Evolutionary conservation across 2,113 vertebrate genomes (phyloP), one percentile per base, ranked within the genome.

Genomic region (Pseudonaja textilis): DNA sequence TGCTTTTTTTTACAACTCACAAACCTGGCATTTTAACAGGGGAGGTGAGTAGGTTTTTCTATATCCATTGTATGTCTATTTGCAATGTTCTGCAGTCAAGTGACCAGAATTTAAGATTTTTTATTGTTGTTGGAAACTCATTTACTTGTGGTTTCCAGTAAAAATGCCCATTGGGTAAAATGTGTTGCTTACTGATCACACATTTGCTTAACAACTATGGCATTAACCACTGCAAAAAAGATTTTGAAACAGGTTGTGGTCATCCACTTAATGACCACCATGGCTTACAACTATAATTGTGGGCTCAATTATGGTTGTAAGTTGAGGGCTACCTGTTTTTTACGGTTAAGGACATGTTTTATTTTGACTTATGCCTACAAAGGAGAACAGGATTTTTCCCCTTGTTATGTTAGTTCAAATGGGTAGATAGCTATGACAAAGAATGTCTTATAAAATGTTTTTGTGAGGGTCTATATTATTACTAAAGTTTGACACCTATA

Each of bases 341-440:
- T 42, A 69, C 93, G 0, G 0, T 0, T 93, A 95, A 93, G 55
- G 87, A 11, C 52, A 92, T 22, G 93, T 20, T 89, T 61, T 45
- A 45, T 25, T 69, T 3, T 91, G 89, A 94, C 55, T 81, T 95
- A 91, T 91, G 93, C 10, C 59, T 91, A 92, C 95, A 96, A 95
- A 39, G 91, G 1, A 64, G 47, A 50, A 50, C 8, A 50, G 7
- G 7, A 50, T 59, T 93, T 92, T 89, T 89, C 93, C 93, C 52
- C 90, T 94, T 0, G 8, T 3, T 39, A 94, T 92, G 89, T 12
- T 29, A 89, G 25, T 57, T 93, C 88, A 69, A 47, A 91, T 16
- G 91, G 94, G 93, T 34, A 95, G 92, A 47, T 61, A 16, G 56
- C 88, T 96, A 92, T 94, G 95, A 94, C 85, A 94, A 89, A 50